A percentile compares a stretch with the other conserved stretches of the same genome.
phyloP scores from a whole-genome alignment of 2,113 vertebrate genomes.

The Gnathonemus echidnorhynchus region DNA sequence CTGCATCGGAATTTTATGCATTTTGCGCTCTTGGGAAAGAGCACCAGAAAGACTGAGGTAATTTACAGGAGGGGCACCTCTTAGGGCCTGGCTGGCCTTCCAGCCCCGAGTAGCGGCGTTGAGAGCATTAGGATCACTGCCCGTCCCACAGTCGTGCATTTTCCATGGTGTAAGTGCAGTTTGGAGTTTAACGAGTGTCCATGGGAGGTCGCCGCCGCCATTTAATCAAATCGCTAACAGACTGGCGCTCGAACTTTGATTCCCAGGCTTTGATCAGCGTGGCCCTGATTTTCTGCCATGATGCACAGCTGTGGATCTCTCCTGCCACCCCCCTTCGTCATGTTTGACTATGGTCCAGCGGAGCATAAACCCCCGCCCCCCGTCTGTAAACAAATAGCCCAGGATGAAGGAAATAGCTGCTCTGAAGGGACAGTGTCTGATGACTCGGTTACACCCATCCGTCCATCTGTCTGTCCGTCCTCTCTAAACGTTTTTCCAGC shows the following conservation, averaged over 20 bases:
- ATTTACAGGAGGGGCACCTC: neutral
- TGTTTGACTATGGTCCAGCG: neutral
- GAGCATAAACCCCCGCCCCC: neutral
- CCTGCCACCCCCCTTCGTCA: neutral
- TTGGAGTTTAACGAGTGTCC: neutral
- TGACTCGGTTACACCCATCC: neutral
- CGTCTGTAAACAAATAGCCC: neutral
- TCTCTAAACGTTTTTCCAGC: neutral
- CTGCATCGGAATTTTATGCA: neutral
- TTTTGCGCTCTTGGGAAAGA: neutral
- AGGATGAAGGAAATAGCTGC: neutral
- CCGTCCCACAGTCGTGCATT: neutral
- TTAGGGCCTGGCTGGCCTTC: neutral
- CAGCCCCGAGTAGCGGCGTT: neutral
- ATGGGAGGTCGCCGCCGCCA: neutral
- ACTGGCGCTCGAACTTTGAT: neutral
- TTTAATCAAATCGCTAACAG: neutral
- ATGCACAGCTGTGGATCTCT: slow-evolving; percentile 11
- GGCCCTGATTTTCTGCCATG: slow-evolving; percentile 7
- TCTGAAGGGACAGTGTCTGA: neutral
- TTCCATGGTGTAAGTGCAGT: neutral
- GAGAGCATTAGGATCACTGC: neutral
- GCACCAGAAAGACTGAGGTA: neutral
- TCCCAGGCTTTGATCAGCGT: neutral
- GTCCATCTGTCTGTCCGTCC: neutral